A percentile compares a stretch with the other conserved stretches of the same genome.
phyloP scores from a whole-genome alignment of 2,888 invertebrate genomes.

The Drosophila testacea region DNA sequence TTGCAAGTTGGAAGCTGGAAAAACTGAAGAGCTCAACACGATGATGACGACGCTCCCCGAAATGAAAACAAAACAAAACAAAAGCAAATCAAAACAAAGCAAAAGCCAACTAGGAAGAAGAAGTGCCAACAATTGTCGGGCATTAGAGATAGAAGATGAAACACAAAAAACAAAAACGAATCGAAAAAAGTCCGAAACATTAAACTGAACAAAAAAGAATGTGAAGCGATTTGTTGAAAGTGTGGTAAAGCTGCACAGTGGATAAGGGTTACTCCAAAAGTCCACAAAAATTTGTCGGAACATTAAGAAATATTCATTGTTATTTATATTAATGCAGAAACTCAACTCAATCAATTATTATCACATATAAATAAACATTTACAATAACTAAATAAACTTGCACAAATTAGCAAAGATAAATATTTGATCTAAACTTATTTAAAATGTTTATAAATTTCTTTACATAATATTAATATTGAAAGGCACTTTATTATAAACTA shows the following conservation, averaged over 20 bases:
- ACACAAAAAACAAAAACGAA: constrained; percentile 41
- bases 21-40: constrained; percentile 57
- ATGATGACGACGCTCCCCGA: constrained; percentile 68
- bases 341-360: too few relatives aligned
- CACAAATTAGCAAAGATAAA: background rate
- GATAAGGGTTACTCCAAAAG: background rate
- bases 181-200: constrained; percentile 47
- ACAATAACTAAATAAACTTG: background rate
- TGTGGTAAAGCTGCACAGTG: constrained; percentile 60
- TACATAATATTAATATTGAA: too few relatives aligned
- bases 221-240: constrained; percentile 74
- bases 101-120: constrained; percentile 72
- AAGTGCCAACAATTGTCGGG: constrained; percentile 79
- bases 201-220: constrained; percentile 72
- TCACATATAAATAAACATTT: background rate
- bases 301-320: too few relatives aligned
- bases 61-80: constrained; percentile 43
- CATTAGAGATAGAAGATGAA: constrained; percentile 76
- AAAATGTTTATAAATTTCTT: too few relatives aligned
- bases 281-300: background rate
- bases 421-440: background rate
- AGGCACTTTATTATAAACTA: too few relatives aligned
- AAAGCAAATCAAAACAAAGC: constrained; percentile 53
- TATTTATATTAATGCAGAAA: too few relatives aligned
- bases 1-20: constrained; percentile 49